Conservation (phyloP, 2,113 vertebrate genomes). For the Halichoerus grypus region DNA sequence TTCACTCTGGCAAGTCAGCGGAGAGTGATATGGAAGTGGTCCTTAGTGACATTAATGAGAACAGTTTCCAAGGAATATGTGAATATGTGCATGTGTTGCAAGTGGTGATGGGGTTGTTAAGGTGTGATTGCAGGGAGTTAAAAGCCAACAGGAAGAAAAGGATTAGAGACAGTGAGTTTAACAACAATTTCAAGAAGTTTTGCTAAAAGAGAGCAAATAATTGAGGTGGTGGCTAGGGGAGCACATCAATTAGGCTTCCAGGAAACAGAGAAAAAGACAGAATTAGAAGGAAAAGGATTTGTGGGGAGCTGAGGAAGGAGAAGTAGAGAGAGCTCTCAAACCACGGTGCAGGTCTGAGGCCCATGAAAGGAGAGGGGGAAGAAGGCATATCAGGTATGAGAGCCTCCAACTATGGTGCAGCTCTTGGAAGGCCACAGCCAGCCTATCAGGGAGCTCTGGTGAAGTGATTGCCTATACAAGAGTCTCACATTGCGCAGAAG, state of each 20-base stretch:
- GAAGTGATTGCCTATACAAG: neutral
- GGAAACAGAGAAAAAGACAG: neutral
- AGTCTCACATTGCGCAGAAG: neutral
- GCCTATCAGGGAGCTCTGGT: too few species aligned
- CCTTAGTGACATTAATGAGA: neutral
- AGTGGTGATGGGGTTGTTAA: neutral
- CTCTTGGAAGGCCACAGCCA: neutral
- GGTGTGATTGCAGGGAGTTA: neutral
- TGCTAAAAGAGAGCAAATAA: neutral
- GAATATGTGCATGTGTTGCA: neutral
- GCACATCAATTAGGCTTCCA: neutral
- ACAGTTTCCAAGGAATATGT: neutral
- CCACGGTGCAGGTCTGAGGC: neutral
- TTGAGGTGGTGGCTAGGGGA: neutral
- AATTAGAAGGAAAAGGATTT: neutral
- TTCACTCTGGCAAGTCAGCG: neutral
- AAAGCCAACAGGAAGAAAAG: neutral
- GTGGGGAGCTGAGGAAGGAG: neutral
- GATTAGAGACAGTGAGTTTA: neutral
- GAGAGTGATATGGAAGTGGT: neutral
- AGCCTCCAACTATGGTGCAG: neutral
- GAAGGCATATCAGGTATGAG: neutral
- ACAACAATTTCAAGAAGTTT: neutral
- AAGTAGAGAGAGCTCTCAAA: neutral
- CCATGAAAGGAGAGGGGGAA: neutral